Evolutionary conservation across 2,113 vertebrate species (phyloP), one percentile per base, ranked within the genome.

Genomic region (Dermatemys mawii): DNA sequence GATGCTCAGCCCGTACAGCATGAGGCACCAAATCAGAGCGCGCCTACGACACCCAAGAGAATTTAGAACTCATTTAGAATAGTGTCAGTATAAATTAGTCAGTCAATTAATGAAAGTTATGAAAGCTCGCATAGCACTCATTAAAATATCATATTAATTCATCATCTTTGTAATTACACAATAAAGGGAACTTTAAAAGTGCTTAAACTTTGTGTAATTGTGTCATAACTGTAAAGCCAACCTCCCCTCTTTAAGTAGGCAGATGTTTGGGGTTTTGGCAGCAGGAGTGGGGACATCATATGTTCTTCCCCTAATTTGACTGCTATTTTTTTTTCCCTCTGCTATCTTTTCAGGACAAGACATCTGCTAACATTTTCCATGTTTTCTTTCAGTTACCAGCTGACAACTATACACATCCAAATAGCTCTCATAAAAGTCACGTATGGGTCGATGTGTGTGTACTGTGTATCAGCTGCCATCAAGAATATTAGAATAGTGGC

Each of bases 361-460:
- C 32, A 4, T 12, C 81, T 83, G 54, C 81, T 57, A 60, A 63
- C 55, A 44, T 57, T 55, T 83, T 12, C 78, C 32, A 2, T 13
- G 9, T 67, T 89, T 54, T 83, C 79, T 53, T 57, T 48, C 21
- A 79, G 79, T 44, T 27, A 49, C 32, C 50, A 78, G 41, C 14
- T 51, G 49, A 84, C 55, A 55, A 35, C 49, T 35, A 21, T 4
- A 2, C 41, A 9, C 8, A 81, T 57, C 53, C 41, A 51, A n/a
- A 90, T 90, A 76, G 48, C 44, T 19, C 41, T 11, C n/a, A 81
- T 35, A 55, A 54, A 51, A 4, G 46, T 54, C 26, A 81, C 3
- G 53, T 63, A 44, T 22, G 7, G 12, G 35, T 8, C 10, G 38
- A 11, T 73, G 6, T 5, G 84, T 5, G 35, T 0, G 0, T 78